Evolutionary conservation across 2,113 vertebrate species (phyloP).

Genomic region (Pipa parva): DNA sequence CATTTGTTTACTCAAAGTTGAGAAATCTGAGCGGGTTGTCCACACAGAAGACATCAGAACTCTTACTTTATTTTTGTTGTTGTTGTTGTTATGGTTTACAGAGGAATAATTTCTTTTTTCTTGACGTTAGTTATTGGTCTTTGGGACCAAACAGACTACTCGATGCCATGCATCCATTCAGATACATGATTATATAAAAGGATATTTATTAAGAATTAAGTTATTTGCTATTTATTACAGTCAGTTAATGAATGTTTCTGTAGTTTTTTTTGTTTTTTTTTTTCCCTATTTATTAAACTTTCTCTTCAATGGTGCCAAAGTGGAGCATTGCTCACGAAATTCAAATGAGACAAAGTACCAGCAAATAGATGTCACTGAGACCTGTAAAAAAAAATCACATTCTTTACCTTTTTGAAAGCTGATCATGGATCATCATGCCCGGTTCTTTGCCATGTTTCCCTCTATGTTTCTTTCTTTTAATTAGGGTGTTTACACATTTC

Average conservation of each 20-base stretch:
- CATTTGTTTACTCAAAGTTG: no score
- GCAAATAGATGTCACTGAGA: constrained; percentile 53
- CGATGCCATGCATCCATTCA: constrained; percentile 81
- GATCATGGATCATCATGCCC: no score
- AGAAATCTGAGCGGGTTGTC: no score
- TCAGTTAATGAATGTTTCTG: constrained; percentile 81
- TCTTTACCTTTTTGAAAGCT: constrained; percentile 65
- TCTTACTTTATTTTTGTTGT: no score
- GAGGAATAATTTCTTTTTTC: constrained; percentile 60
- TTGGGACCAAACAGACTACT: constrained; percentile 70
- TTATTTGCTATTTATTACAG: constrained; percentile 99
- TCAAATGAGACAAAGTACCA: constrained; percentile 54
- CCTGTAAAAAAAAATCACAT: constrained; percentile 75
- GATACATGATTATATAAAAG: constrained; percentile 79
- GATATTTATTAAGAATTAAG: constrained; percentile 98
- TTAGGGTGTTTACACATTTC: no score
- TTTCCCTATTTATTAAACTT: constrained; percentile 85
- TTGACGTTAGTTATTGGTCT: constrained; percentile 66
- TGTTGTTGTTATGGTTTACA: constrained; percentile 64
- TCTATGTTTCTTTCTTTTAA: no score
- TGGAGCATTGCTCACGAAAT: constrained; percentile 63
- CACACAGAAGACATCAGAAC: no score
- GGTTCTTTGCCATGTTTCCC: no score
- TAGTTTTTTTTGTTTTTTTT: constrained; percentile 50
- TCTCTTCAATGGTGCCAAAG: constrained; percentile 87